Conservation (phyloP, 2,113 vertebrate genomes). For the Lontra canadensis region DNA sequence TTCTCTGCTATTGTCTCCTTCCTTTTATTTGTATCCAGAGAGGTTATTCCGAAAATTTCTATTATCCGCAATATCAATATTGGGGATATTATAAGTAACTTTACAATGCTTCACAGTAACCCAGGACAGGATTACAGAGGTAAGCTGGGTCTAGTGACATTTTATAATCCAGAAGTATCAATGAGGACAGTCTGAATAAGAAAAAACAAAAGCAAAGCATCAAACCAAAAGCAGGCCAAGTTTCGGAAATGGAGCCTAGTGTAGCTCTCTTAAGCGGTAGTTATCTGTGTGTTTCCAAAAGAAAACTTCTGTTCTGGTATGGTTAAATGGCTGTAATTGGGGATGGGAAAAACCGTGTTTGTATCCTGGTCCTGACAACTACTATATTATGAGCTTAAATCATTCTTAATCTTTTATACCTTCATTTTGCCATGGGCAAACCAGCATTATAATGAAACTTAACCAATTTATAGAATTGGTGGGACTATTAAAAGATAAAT, state of each 20-base stretch:
- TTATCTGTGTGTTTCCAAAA: not conserved
- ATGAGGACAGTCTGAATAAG: not conserved
- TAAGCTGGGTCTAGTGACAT: not conserved
- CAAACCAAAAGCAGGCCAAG: not conserved
- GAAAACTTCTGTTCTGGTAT: not conserved
- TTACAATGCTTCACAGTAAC: not conserved
- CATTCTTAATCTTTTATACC: not conserved
- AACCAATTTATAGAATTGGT: not conserved
- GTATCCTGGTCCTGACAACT: not conserved
- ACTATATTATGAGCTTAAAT: not conserved
- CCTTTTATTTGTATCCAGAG: not conserved
- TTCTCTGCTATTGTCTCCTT: not conserved
- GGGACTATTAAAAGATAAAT: not conserved
- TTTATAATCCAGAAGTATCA: not conserved
- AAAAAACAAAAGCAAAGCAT: not conserved
- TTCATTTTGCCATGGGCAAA: not conserved
- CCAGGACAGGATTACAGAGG: not conserved
- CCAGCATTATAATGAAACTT: not conserved
- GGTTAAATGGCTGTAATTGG: not conserved
- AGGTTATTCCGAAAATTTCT: accelerated
- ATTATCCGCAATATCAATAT: accelerated
- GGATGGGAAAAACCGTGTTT: not conserved
- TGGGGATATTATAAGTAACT: accelerated
- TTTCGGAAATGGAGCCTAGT: not conserved
- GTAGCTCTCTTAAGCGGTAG: not conserved